Evolutionary conservation across 2,797 vertebrate species (phyloP), one percentile per base, ranked within the genome.

Genomic region (Triplophysa yarkandensis): DNA sequence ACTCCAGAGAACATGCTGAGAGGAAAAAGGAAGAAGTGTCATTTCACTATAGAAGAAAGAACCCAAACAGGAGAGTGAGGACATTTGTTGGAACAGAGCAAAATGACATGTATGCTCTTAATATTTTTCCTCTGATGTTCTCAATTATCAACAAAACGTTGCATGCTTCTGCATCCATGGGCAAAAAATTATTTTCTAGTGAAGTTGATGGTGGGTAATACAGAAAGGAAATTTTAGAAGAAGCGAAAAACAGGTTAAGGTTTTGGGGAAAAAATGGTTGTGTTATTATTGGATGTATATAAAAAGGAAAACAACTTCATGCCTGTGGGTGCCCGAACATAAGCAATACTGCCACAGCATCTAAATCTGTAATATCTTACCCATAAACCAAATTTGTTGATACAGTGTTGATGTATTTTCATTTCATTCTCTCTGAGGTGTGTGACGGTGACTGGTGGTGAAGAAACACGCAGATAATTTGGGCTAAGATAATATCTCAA

Each of bases 1-100:
- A 64, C 60, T 73, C 48, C 13, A 9, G 46, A 73, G 71, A 43
- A 54, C 52, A 63, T 73, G 21, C 43, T 39, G 69, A 71, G 57
- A 50, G n/a, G 14, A 63, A 41, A 64, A 43, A 41, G 4, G 32
- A 62, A 21, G 57, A 61, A 71, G 36, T 52, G 32, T 43, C 60
- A 64, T 30, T 54, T 64, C 10, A 41, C 70, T 41, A 36, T 54
- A 63, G 44, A 64, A 64, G 32, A 72, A 30, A 17, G 39, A 30
- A 52, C 16, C 23, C 11, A 44, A 43, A 64, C 34, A 30, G 25
- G 25, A 57, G 13, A 27, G 16, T 27, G 16, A 2, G 52, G 44
- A 28, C 6, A 3, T 52, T 17, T 23, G 32, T 27, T 52, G 23
- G n/a, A 30, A 41, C 0, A 21, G 55, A 36, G 27, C 8, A 21